Conservation (phyloP, 2,113 vertebrate genomes). For the Paedocypris sp. region DNA sequence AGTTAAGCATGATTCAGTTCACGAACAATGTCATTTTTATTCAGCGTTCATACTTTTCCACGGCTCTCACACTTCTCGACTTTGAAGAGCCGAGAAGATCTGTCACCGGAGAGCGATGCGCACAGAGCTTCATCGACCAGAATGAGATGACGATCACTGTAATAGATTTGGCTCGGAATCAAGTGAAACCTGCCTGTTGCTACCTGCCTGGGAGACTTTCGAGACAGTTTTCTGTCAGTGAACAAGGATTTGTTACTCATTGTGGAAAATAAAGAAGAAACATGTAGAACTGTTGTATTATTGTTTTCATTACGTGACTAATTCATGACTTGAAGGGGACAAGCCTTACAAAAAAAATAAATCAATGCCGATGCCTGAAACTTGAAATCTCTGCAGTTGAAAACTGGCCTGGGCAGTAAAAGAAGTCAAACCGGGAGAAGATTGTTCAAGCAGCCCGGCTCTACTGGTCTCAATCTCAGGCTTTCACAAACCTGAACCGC, state of each 20-base stretch:
- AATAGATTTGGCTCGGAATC: conserved; percentile 53
- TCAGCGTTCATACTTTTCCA: too few species aligned
- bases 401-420: conserved; percentile 50
- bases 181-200: conserved; percentile 65
- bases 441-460: conserved; percentile 33
- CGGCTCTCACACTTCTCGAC: too few species aligned
- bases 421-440: conserved; percentile 44
- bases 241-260: too few species aligned
- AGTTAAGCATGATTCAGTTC: too few species aligned
- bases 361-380: conserved; percentile 23
- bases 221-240: too few species aligned
- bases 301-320: background rate
- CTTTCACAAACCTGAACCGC: background rate
- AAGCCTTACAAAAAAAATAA: background rate
- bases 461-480: conserved; percentile 31
- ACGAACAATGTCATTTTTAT: too few species aligned
- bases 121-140: too few species aligned
- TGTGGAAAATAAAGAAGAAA: too few species aligned
- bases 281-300: too few species aligned
- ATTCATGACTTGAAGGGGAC: background rate
- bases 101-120: too few species aligned
- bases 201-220: conserved; percentile 50
- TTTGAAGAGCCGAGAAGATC: too few species aligned
- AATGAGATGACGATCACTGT: conserved; percentile 3
- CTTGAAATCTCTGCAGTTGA: conserved; percentile 25